Evolutionary conservation across 92 coral and sea anemone genomes (phyloP), one percentile per base, ranked within the genome.

Genomic region (Porites lobata): DNA sequence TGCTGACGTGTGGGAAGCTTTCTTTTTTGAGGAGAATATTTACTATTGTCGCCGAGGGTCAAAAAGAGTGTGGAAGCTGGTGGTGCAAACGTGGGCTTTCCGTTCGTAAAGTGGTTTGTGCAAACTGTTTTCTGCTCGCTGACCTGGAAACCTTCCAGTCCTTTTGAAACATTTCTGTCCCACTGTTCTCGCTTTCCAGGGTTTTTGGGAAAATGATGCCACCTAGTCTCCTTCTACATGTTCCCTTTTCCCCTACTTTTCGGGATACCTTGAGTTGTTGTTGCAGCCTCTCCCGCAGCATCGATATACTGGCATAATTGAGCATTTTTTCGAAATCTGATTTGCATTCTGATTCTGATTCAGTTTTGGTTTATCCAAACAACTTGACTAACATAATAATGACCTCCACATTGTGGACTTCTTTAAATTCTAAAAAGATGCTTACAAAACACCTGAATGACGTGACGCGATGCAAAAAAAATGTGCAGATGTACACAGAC

Each of bases 41-140:
- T 65, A 65, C 22, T n/a, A 7, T 22, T 68, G 72, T 68, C 72
- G 32, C 32, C 3, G 32, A 29, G 32, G 32, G 32, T 29, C 32
- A 29, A 29, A 29, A 29, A 29, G 32, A 29, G 32, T 29, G 32
- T 29, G 32, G 32, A 29, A 29, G 32, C 32, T 29, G 32, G 3
- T 29, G 32, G 32, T 29, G 32, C 32, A 29, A 29, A 29, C 32
- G 32, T 68, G 14, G 89, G 89, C 17, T 85, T 77, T 61, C 91
- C 88, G 76, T 52, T 74, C 75, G 54, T 58, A 57, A 83, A 83
- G 69, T 89, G 88, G 78, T 89, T 89, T 7, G 85, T 75, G 72
- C 83, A 88, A 5, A 83, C 88, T 21, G 82, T 73, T 50, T 76
- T 76, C 78, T 83, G 14, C 63, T 83, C 81, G 7, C 32, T 75